Base-by-base conservation (phyloP, 2,797 vertebrate genomes). In the Allobates femoralis region DNA sequence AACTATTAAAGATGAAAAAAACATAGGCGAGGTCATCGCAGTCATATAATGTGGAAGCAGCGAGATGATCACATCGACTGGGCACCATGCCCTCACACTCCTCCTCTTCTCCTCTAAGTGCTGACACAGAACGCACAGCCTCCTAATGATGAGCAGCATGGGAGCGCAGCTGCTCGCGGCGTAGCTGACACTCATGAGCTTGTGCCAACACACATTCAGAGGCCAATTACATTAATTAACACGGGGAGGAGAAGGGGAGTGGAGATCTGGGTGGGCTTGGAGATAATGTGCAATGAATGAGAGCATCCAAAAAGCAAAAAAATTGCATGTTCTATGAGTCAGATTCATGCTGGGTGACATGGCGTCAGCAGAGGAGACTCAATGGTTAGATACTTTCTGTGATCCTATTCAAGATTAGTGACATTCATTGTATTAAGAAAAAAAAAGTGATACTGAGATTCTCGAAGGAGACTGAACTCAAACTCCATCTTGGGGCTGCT, bases 211-310 rank as follows among this genome's bases (percentile, higher is more conserved):
- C 46, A 84, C 62, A 71, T 79, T 87, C 76, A 79, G 26, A 73
- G 81, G 86, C 81, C 86, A 87, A 87, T 87, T 87, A 87, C 86
- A 87, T 87, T 84, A 87, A 87, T 87, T 87, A 87, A 75, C 76
- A 26, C 26, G 66, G 77, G 83, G 32, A 81, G 23, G 62, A 71
- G 50, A 74, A 71, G 76, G 67, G 82, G 67, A 80, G 86, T 83
- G 71, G 76, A 80, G 73, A 76, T 50, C 62, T 32, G 76, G 82
- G 76, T 26, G 46, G 75, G 75, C 37, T 80, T 62, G 55, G 53
- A 80, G 37, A 87, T 79, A 74, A 75, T 56, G 50, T 80, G 86
- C 53, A 56, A 84, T 83, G 69, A 74, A 62, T 80, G 18, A 80
- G 81, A 8, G 23, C 62, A 60, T 78, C 51, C 62, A 83, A 50